Evolutionary conservation across 2,113 vertebrate species (phyloP).

Genomic region (Sebastes fasciatus): DNA sequence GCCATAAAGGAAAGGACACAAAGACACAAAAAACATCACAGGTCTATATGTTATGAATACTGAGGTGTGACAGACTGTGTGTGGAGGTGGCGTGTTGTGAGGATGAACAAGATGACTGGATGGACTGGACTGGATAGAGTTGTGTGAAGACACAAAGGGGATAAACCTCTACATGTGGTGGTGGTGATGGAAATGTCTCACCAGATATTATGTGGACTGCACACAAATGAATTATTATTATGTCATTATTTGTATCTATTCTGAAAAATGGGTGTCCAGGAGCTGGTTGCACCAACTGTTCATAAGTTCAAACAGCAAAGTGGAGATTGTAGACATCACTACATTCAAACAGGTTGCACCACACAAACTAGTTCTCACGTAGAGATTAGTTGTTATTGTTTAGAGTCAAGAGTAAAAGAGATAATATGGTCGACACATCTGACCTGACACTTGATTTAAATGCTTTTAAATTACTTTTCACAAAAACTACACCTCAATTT

Average conservation of each 20-base stretch:
- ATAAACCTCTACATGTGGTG: conserved; percentile 33
- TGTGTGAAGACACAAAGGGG: conserved; percentile 42
- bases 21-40: conserved; percentile 57
- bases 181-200: no score
- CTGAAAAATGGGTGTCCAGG: no score
- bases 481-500: not conserved
- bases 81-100: conserved; percentile 56
- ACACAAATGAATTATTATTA: no score
- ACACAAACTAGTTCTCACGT: not conserved
- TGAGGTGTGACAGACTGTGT: conserved; percentile 57
- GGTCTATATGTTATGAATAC: conserved; percentile 50
- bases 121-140: conserved; percentile 52
- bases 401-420: not conserved
- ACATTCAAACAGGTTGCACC: not conserved
- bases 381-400: no score
- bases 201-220: no score
- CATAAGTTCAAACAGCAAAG: conserved; percentile 10
- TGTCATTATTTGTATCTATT: no score
- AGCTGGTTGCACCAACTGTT: conserved; percentile 61
- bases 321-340: not conserved
- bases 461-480: not conserved
- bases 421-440: not conserved
- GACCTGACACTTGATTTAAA: not conserved
- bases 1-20: conserved; percentile 46
- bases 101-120: conserved; percentile 67